phyloP scores from a whole-genome alignment of 2,888 invertebrate species.

The Odontomyia ornata region DNA sequence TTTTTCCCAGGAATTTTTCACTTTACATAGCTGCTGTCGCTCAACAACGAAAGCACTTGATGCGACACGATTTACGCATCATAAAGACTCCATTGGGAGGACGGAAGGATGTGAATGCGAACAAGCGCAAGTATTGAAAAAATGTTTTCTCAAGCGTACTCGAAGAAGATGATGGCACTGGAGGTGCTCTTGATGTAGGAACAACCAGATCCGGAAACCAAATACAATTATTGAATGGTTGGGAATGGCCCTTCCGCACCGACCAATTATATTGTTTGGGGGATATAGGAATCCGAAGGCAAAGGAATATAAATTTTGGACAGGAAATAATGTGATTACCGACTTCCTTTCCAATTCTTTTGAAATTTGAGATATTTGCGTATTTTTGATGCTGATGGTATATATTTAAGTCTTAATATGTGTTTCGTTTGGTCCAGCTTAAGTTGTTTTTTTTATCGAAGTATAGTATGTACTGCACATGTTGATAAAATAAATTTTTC shows the following conservation, averaged over 20 bases:
- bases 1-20: background rate
- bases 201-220: constrained; percentile 1
- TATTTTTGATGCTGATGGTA: too few species aligned
- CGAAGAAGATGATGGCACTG: background rate
- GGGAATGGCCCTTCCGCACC: too few species aligned
- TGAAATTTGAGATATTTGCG: too few species aligned
- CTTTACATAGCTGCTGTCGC: background rate
- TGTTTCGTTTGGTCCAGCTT: too few species aligned
- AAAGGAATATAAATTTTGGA: too few species aligned
- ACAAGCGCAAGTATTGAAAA: background rate
- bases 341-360: too few species aligned
- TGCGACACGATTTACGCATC: background rate
- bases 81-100: background rate
- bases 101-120: background rate
- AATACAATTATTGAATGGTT: background rate
- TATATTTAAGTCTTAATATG: too few species aligned
- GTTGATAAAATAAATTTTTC: too few species aligned
- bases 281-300: too few species aligned
- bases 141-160: constrained; percentile 7
- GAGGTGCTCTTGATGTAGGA: background rate
- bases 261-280: background rate
- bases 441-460: too few species aligned
- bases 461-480: too few species aligned
- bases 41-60: background rate
- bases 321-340: too few species aligned